phyloP scores from a whole-genome alignment of 2,113 vertebrate genomes.

The Athene cunicularia region DNA sequence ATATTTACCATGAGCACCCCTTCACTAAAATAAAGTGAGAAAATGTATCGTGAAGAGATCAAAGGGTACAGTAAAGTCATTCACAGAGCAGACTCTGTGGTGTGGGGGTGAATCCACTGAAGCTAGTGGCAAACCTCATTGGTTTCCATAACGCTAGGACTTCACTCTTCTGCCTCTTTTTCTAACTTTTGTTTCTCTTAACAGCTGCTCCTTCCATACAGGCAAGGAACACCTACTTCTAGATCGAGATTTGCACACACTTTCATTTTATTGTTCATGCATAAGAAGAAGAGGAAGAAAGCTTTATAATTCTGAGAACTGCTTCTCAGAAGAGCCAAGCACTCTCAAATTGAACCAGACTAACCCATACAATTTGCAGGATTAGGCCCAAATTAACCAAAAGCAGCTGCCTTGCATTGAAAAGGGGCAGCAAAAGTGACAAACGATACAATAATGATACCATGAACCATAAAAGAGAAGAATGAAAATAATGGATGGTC shows the following conservation, averaged over 20 bases:
- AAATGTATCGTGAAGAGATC: neutral
- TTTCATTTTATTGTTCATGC: neutral
- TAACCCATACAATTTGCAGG: neutral
- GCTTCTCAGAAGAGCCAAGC: neutral
- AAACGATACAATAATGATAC: neutral
- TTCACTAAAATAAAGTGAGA: neutral
- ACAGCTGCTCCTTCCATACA: neutral
- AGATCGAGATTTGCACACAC: neutral
- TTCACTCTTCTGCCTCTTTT: neutral
- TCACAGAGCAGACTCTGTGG: neutral
- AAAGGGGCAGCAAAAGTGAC: neutral
- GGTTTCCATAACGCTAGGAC: neutral
- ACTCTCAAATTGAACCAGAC: neutral
- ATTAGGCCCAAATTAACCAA: neutral
- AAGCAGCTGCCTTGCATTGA: neutral
- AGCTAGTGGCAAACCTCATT: neutral
- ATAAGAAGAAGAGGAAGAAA: neutral
- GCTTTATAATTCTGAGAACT: neutral
- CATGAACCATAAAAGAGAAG: neutral
- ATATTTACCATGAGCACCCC: neutral
- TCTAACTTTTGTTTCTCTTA: neutral
- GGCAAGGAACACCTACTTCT: neutral
- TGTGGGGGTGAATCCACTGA: neutral
- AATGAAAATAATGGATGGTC: neutral
- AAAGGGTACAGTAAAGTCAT: neutral